These are phyloP conservation scores for Penaeus vannamei DNA, from an alignment of 1,140 invertebrate species.

Conservation along the genomic window DNA sequence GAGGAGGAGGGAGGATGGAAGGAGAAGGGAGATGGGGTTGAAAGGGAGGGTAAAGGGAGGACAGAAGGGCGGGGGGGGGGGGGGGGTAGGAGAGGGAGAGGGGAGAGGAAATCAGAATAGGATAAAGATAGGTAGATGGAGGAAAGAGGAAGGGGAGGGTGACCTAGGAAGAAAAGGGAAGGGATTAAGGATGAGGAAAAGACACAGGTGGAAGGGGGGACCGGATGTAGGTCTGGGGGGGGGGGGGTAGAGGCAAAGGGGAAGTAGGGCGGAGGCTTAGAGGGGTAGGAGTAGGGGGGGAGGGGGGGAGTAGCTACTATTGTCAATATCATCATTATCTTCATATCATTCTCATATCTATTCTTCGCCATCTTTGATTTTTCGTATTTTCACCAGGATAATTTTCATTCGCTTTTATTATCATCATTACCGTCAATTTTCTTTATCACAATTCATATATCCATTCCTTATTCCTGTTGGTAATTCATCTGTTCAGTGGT, in stretches of 20 bases:
- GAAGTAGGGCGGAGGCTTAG: no score
- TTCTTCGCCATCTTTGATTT: no score
- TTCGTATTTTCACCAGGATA: no score
- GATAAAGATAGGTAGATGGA: neutral
- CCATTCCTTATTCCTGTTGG: no score
- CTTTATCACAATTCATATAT: neutral
- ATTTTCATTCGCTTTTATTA: neutral
- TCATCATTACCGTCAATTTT: conserved; percentile 18
- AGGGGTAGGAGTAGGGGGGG: no score
- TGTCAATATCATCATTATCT: neutral
- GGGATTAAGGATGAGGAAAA: no score
- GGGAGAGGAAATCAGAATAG: neutral
- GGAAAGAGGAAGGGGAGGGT: no score
- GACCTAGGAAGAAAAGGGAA: conserved; percentile 7
- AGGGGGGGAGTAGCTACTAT: neutral
- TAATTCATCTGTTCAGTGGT: no score
- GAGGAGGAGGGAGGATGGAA: neutral
- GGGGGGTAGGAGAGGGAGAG: neutral
- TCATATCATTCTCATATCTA: neutral
- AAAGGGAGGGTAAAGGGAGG: neutral
- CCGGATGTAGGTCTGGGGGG: no score
- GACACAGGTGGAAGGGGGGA: no score
- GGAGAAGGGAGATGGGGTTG: neutral
- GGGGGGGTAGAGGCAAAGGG: no score
- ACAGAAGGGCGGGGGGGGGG: neutral